Percentiles rank a stretch among this genome's conserved stretches.
Evolutionary conservation across 2,797 vertebrate species (phyloP).

Genomic region (Trematomus bernacchii): DNA sequence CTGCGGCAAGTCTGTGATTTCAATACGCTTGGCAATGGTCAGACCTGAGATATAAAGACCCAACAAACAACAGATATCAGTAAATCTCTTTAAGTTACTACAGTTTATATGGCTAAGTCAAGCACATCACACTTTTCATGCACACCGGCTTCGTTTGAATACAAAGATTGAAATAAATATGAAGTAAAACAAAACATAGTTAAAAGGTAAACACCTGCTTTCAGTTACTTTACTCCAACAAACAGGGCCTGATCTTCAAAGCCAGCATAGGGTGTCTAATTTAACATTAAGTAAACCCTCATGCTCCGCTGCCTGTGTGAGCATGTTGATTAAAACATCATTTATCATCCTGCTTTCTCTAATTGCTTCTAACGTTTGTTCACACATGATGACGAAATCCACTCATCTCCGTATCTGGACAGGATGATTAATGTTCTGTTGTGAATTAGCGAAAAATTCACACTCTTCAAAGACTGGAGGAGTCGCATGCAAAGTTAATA

Average conservation of each 20-base stretch:
- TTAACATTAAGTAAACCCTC: slow-evolving; percentile 43
- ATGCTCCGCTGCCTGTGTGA: slow-evolving; percentile 27
- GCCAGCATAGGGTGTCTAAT: slow-evolving; percentile 28
- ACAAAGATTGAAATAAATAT: slow-evolving; percentile 21
- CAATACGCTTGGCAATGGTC: slow-evolving; percentile 87
- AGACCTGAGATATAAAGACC: slow-evolving; percentile 74
- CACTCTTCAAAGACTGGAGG: slow-evolving; percentile 38
- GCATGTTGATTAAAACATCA: slow-evolving; percentile 23
- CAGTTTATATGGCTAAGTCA: slow-evolving; percentile 14
- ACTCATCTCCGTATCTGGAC: slow-evolving; percentile 33
- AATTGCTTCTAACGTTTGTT: slow-evolving; percentile 54
- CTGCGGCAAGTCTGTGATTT: slow-evolving; percentile 88
- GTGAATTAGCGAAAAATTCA: slow-evolving; percentile 46
- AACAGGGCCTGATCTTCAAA: slow-evolving; percentile 56
- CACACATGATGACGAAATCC: slow-evolving; percentile 48
- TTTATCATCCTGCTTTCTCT: slow-evolving; percentile 61
- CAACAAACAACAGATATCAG: neutral
- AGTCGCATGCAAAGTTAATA: slow-evolving; percentile 49
- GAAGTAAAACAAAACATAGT: slow-evolving; percentile 6
- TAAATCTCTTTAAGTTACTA: slow-evolving; percentile 23
- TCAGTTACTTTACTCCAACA: slow-evolving; percentile 48
- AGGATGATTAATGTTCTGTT: slow-evolving; percentile 68
- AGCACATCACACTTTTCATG: slow-evolving; percentile 35
- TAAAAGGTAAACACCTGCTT: slow-evolving; percentile 61
- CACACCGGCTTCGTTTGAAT: slow-evolving; percentile 4